Evolutionary conservation across 2,888 invertebrate species (phyloP).

Genomic region (Allygus modestus): DNA sequence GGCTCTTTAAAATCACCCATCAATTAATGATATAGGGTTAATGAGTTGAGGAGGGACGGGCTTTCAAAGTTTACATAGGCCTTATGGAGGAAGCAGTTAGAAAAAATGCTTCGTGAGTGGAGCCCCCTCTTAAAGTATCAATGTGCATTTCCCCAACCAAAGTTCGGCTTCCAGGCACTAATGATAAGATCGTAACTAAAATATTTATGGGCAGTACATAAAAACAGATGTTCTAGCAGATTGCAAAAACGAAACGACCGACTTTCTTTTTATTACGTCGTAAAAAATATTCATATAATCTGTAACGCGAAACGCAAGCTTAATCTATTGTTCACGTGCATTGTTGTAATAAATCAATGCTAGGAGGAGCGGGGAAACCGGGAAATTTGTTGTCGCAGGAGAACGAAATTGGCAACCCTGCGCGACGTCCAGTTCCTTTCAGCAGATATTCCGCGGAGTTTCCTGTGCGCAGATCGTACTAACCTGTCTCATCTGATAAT

Average conservation of each 20-base stretch:
- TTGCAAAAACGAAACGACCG: background rate
- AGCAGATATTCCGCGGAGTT: background rate
- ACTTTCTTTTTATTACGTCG: background rate
- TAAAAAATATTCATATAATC: background rate
- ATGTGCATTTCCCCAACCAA: no score
- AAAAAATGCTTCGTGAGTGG: no score
- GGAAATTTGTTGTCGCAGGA: background rate
- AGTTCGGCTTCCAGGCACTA: no score
- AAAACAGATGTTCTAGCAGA: background rate
- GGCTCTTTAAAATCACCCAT: no score
- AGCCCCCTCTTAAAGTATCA: no score
- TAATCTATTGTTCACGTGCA: constrained; percentile 16
- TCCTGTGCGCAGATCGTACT: background rate
- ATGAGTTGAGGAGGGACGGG: no score
- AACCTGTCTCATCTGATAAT: background rate
- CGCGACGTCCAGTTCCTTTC: background rate
- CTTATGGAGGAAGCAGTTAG: no score
- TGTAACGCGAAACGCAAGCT: background rate
- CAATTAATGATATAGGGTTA: no score
- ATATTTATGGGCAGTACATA: no score
- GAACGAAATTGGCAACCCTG: background rate
- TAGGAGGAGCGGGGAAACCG: background rate
- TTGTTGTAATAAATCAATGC: constrained; percentile 28
- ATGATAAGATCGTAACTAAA: no score
- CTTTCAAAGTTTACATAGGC: no score